Evolutionary conservation across 2,888 invertebrate genomes (phyloP), one percentile per base, ranked within the genome.

Genomic region (Chesias legatella): DNA sequence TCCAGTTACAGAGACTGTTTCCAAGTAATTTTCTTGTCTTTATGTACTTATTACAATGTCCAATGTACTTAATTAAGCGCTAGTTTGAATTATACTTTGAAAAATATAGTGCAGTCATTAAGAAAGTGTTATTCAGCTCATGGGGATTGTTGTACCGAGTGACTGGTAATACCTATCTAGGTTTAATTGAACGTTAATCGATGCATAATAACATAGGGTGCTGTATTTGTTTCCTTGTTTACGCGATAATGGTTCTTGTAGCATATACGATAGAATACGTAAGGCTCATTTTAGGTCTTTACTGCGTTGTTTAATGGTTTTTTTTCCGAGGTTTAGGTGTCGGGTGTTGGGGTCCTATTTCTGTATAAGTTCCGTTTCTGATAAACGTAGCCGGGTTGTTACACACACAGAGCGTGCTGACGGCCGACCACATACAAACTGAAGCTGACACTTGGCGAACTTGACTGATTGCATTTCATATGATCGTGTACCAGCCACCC

Each of bases 161-260:
- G 65, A 60, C 63, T 53, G 66, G 64, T 60, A 56, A 49, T 59
- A 59, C 58, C 58, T 54, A 57, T 53, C 46, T 68, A 69, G 67
- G 58, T 60, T 69, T 70, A 69, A 47, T 68, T 70, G 59, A 60
- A 63, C 50, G 59, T 61, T 64, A 58, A 58, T 56, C 56, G 41
- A 68, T 67, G 76, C 77, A 73, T 75, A 73, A 75, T 75, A 60
- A 66, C 58, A 52, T 59, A 58, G 62, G 76, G 73, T 74, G 74
- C 72, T 73, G 63, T 60, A 54, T 51, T 60, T 50, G 62, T 67
- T 58, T 58, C 60, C 56, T 63, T 56, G 58, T 55, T 59, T 60
- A 57, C 56, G 59, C 40, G 45, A 43, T 50, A 32, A 44, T 48
- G 51, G 40, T 46, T 46, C 45, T 45, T 43, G 11, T 48, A 41